These are phyloP conservation scores for Apogon hyalosoma DNA, from an alignment of 2,797 vertebrate species.

Conservation along the genomic window DNA sequence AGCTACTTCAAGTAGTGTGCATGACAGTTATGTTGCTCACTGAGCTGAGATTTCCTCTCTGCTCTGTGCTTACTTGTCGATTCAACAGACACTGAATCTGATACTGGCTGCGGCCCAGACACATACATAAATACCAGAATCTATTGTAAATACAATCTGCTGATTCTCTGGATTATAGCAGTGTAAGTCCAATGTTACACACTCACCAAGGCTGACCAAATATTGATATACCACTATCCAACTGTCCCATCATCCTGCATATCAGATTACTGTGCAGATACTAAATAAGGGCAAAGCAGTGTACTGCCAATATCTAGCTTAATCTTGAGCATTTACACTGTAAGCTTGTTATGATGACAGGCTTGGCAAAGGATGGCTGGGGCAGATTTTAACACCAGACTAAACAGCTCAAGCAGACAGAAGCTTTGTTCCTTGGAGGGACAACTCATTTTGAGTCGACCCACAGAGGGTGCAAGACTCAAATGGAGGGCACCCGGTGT, in stretches of 20 bases:
- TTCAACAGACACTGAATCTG: constrained; percentile 34
- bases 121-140: constrained; percentile 44
- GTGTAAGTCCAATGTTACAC: constrained; percentile 36
- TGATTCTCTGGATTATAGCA: constrained; percentile 52
- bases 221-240: constrained; percentile 55
- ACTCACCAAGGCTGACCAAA: constrained; percentile 53
- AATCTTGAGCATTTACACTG: constrained; percentile 66
- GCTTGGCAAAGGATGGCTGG: constrained; percentile 58
- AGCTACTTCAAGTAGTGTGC: constrained; percentile 14
- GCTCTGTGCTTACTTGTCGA: constrained; percentile 33
- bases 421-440: constrained; percentile 45
- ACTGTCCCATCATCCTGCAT: constrained; percentile 41
- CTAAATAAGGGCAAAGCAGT: constrained; percentile 50
- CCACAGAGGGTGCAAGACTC: constrained; percentile 24
- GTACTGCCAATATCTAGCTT: constrained; percentile 62
- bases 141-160: constrained; percentile 37
- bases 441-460: constrained; percentile 38
- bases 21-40: constrained; percentile 32
- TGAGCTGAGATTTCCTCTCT: constrained; percentile 27
- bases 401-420: constrained; percentile 63
- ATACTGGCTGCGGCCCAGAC: constrained; percentile 39
- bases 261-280: constrained; percentile 59
- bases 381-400: constrained; percentile 63
- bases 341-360: constrained; percentile 71
- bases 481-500: constrained; percentile 27